Evolutionary conservation across 2,888 invertebrate genomes (phyloP), one percentile per base, ranked within the genome.

Genomic region (Glomeris marginata): DNA sequence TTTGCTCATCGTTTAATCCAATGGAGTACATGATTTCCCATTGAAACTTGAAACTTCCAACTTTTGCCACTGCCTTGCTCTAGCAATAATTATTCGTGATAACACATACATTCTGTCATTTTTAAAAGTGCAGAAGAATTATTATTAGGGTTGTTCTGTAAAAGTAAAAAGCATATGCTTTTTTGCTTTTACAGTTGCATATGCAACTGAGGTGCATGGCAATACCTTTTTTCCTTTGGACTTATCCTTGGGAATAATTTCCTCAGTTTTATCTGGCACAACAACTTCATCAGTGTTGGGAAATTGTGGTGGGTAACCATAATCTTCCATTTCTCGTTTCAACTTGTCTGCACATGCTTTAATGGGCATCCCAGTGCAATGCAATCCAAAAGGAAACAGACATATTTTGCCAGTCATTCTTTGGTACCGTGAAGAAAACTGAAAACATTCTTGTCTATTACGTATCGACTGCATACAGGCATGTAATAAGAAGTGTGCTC

Each of bases 311-410:
- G 97, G 97, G 67, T 73, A 87, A 0, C 98, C 98, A 72, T 76
- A 98, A 8, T 78, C 69, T 63, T 84, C 81, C 70, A 98, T 82
- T 72, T 99, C 98, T 52, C 90, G 73, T 62, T 86, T 88, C 41
- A 98, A 68, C 66, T 98, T 99, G 67, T 98, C 98, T 13, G 98
- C 88, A 72, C 95, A 95, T 0, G 97, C 95, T 70, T 95, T 97
- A 53, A 98, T 98, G 1, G 97, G 97, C 97, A 97, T 98, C 42
- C 98, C 98, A 20, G 98, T 99, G 64, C 95, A 95, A 68, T 99
- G 98, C 60, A 99, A 85, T 2, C 91, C 97, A 71, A 99, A 97
- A 13, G 98, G 98, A 69, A 95, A 97, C 8, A 98, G 73, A 11
- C 84, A 86, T 60, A 76, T 77, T 64, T 85, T 88, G 0, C 98